These are phyloP conservation scores for Herminia tarsipennalis DNA, from an alignment of 2,888 invertebrate genomes.

Conservation along the genomic window DNA sequence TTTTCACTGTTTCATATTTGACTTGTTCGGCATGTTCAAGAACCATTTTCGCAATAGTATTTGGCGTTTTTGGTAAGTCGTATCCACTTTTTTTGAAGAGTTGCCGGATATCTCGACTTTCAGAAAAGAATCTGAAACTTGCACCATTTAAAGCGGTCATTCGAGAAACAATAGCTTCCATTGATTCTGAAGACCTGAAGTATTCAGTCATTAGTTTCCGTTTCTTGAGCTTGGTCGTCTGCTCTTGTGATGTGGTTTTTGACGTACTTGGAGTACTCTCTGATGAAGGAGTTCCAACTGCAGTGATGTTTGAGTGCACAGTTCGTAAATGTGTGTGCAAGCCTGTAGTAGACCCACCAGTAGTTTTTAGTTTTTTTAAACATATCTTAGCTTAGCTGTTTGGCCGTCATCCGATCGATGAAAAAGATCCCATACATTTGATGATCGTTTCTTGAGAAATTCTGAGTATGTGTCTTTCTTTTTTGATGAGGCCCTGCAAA, in stretches of 20 bases:
- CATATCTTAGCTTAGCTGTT: constrained; percentile 5
- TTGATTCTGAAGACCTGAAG: constrained; percentile 3
- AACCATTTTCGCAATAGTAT: constrained; percentile 11
- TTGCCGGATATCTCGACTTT: constrained; percentile 9
- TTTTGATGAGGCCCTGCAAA: constrained; percentile 1
- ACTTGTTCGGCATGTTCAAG: constrained; percentile 9
- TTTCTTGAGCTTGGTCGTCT: no score
- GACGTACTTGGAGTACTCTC: background rate
- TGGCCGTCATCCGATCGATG: constrained; percentile 7
- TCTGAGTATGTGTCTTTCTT: constrained; percentile 6
- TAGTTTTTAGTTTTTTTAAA: constrained; percentile 5
- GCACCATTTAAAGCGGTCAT: constrained; percentile 5
- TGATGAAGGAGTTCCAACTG: background rate
- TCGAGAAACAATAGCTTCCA: constrained; percentile 2
- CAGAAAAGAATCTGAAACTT: background rate
- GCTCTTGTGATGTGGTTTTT: no score
- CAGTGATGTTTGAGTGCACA: constrained; percentile 2
- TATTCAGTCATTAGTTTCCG: no score
- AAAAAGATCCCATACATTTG: constrained; percentile 10
- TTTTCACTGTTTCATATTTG: no score
- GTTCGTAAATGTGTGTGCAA: constrained; percentile 4
- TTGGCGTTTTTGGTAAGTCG: constrained; percentile 3
- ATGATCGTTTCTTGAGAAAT: constrained; percentile 6
- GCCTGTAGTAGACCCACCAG: constrained; percentile 5
- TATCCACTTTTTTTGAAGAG: constrained; percentile 6